Base-by-base conservation (phyloP, 2,797 vertebrate species). In the Pantherophis vulpinus region DNA sequence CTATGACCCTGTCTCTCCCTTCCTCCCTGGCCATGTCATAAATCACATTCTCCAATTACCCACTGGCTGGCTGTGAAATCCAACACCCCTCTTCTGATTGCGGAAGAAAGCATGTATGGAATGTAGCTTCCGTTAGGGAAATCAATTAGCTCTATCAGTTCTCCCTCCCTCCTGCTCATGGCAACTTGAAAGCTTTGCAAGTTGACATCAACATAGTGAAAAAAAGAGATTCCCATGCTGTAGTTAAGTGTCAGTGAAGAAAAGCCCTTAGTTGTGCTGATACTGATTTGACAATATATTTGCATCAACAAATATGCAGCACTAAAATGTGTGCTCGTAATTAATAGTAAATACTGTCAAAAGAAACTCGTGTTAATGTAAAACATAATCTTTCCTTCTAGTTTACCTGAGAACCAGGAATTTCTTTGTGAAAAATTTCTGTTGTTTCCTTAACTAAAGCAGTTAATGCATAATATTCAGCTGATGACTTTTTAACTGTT, bases 361-460 rank as follows among this genome's bases (percentile, higher is more conserved):
- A 27, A 5, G n/a, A 23, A 88, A 14, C 4, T 58, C 54, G 6
- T 12, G 23, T n/a, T 63, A 93, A n/a, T 63, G 0, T 32, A 59
- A 7, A n/a, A 93, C 47, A 87, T 86, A 92, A 37, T 13, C 12
- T 63, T 66, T 93, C 1, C 14, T 61, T 93, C 89, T 59, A 91
- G 94, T 95, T 97, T 95, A 99, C 99, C 99, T 99, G 99, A 89
- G 99, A 99, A 61, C 99, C 99, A 56, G 98, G 98, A 95, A 99
- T 99, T 97, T 98, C 98, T 95, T 56, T 97, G 96, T 99, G 99
- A 96, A 99, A 99, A 91, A 96, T 93, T 70, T 98, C 98, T 18
- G 99, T 98, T 86, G 98, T 98, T 97, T 99, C 99, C 94, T 97
- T 98, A 89, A 99, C 99, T 94, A 99, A 97, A 25, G 97, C 97